Evolutionary conservation across 92 coral and sea anemone genomes (phyloP).

Genomic region (Paragorgia papillata): DNA sequence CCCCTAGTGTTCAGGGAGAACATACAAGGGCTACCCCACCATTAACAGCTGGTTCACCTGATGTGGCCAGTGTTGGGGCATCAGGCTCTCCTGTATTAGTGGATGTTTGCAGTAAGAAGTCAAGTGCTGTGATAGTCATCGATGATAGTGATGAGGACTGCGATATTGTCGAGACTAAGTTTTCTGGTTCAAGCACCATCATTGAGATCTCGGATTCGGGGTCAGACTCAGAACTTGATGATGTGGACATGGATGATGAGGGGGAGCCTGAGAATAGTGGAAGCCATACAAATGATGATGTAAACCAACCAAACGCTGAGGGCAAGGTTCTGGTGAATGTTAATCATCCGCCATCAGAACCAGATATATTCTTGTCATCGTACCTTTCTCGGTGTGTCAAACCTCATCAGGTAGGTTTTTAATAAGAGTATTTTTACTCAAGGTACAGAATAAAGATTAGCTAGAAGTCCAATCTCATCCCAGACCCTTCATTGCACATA

Average conservation of each 20-base stretch:
- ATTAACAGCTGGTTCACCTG: conserved; percentile 14
- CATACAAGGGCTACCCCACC: conserved; percentile 24
- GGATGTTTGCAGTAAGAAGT: conserved; percentile 62
- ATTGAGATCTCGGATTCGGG: conserved; percentile 60
- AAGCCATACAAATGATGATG: conserved; percentile 74
- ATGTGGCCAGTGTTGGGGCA: conserved; percentile 8
- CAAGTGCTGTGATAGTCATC: conserved; percentile 70
- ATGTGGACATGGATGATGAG: conserved; percentile 36
- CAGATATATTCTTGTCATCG: conserved; percentile 82
- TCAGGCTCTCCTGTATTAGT: conserved; percentile 66
- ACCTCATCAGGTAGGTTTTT: conserved; percentile 97
- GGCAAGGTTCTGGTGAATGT: conserved; percentile 87
- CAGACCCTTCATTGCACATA: no score
- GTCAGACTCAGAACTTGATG: conserved; percentile 34
- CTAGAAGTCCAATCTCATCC: no score
- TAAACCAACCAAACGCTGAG: conserved; percentile 66
- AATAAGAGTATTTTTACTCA: no score
- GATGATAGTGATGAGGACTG: conserved; percentile 86
- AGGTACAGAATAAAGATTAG: no score
- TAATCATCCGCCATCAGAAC: conserved; percentile 85
- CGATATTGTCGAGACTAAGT: conserved; percentile 13
- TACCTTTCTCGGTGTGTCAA: conserved; percentile 73
- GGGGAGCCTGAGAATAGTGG: conserved; percentile 87
- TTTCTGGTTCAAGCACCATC: background rate
- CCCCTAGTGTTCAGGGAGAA: conserved; percentile 15